Evolutionary conservation across 1,140 invertebrate species (phyloP), one percentile per base, ranked within the genome.

Genomic region (Cepaea nemoralis): DNA sequence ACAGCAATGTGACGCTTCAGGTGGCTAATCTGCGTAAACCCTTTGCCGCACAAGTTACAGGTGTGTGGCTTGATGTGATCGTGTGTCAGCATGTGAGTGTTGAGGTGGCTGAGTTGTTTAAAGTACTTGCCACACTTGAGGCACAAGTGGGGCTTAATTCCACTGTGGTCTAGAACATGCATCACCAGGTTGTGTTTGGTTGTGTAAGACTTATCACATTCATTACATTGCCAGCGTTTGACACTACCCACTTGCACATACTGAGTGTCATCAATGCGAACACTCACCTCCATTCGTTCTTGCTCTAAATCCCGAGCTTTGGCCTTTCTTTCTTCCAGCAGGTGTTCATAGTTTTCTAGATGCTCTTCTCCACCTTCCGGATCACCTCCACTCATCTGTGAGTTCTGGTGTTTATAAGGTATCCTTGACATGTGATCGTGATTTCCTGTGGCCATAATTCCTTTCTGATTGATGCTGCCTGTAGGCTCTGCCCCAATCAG

Each of bases 31-130:
- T 91, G 90, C 27, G 91, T 91, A 77, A 91, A 91, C 14, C 87
- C 85, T 59, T 90, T 90, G 1, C 86, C 82, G 86, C 91, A 91
- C 22, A 88, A 80, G 16, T 82, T 82, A 88, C 91, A 91, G 8
- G 84, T 77, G 77, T 91, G 87, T 50, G 91, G 90, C 75, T 89
- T 89, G n/a, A 89, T 80, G 31, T 91, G 89, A 63, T 89, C 89
- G 83, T 92, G 91, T 16, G 90, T 91, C 55, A 92, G 80, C 87
- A 90, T 89, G 81, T 92, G 91, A 8, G 89, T 91, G 77, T 90
- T 89, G 3, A 91, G 86, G 80, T 90, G 89, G 82, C 87, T 87
- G 19, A 89, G 82, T 80, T 91, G 91, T 83, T 89, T 90, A 82
- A 91, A 91, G 75, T 88, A 89, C 82, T 91, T 91, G 31, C 89